Percentiles rank a stretch among this genome's conserved stretches.
Conservation (phyloP, 2,113 vertebrate genomes). For the Chitala chitala region DNA sequence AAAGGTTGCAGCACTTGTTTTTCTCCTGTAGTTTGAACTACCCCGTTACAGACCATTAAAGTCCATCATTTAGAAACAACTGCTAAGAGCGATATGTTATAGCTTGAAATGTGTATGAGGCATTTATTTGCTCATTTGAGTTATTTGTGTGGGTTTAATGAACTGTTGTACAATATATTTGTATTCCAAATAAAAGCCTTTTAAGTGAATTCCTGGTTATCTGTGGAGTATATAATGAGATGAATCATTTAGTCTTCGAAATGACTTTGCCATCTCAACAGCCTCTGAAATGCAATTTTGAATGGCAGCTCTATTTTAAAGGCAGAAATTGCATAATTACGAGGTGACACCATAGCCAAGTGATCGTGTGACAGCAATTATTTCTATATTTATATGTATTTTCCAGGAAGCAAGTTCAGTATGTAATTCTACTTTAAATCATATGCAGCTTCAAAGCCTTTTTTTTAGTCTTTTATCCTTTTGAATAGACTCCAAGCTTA, state of each 20-base stretch:
- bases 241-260: conserved; percentile 73
- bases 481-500: conserved; percentile 31
- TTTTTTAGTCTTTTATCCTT: conserved; percentile 28
- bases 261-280: conserved; percentile 73
- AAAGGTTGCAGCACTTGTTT: background rate
- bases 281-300: conserved; percentile 68
- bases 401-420: conserved; percentile 28
- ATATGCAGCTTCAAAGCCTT: conserved; percentile 18
- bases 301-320: conserved; percentile 82
- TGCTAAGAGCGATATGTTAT: background rate
- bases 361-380: conserved; percentile 6
- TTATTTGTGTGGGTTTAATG: background rate
- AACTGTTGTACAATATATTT: background rate
- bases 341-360: conserved; percentile 33
- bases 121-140: background rate
- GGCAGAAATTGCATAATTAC: conserved; percentile 71
- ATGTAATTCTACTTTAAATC: conserved; percentile 26
- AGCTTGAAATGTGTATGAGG: background rate
- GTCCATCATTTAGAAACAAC: too few relatives aligned
- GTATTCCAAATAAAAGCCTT: conserved; percentile 14
- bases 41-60: background rate
- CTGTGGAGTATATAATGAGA: conserved; percentile 37
- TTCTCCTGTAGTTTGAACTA: background rate
- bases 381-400: conserved; percentile 19
- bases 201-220: conserved; percentile 31